Percentiles rank a stretch among this genome's conserved stretches.
Evolutionary conservation across 2,113 vertebrate species (phyloP).

Genomic region (Pelodiscus sinensis): DNA sequence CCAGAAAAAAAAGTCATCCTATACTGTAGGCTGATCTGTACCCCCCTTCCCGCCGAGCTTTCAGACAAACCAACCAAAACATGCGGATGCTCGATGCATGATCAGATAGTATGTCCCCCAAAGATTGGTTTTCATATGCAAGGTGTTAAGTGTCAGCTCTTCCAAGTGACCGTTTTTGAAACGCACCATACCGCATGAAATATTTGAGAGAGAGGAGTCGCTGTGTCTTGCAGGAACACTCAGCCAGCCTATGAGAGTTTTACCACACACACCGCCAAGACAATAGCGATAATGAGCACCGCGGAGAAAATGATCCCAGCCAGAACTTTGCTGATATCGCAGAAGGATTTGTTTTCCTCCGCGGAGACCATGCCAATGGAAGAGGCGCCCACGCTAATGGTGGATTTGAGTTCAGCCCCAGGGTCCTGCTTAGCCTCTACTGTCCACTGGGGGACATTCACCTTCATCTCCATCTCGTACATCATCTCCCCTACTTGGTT

Average conservation of each 20-base stretch:
- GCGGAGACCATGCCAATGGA: constrained; percentile 87
- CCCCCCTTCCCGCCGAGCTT: constrained; percentile 1
- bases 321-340: constrained; percentile 83
- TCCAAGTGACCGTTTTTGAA: neutral
- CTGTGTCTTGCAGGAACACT: neutral
- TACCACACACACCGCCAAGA: constrained; percentile 90
- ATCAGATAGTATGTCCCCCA: neutral
- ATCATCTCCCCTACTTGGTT: constrained; percentile 93
- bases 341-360: constrained; percentile 83
- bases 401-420: constrained; percentile 92
- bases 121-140: neutral
- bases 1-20: constrained; percentile 34
- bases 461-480: constrained; percentile 98
- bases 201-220: neutral
- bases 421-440: constrained; percentile 93
- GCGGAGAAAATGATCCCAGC: constrained; percentile 88
- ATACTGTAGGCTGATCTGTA: constrained; percentile 11
- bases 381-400: constrained; percentile 85
- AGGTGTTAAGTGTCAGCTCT: constrained; percentile 7
- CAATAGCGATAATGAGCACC: constrained; percentile 87
- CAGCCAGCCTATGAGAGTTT: constrained; percentile 83
- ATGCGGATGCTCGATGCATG: neutral
- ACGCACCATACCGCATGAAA: neutral
- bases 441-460: constrained; percentile 97
- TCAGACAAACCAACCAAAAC: neutral